Base-by-base conservation (phyloP, 1,140 invertebrate species). In the Saccostrea glomerata region DNA sequence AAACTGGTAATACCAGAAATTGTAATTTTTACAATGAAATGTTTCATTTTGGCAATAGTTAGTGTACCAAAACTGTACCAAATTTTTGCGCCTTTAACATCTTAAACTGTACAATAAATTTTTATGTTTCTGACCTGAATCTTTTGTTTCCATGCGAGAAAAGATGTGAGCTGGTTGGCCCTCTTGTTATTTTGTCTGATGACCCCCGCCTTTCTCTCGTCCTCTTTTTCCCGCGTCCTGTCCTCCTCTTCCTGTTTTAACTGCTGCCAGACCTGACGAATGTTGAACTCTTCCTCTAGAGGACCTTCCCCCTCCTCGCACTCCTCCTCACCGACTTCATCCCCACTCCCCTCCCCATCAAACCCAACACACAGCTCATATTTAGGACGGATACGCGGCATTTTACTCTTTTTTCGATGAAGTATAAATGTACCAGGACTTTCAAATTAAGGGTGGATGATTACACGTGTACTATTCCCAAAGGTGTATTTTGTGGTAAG, bases 311-410 rank as follows among this genome's bases (percentile, higher is more conserved):
- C 70, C 5, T 77, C 70, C 23, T 63, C 17, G n/a, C 58, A 63
- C 58, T 15, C 70, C 12, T 17, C 70, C 70, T 13, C 70, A 36
- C 15, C 70, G 2, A 13, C 70, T 25, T 36, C 70, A 36, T 77
- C 70, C 25, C 30, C 70, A 36, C 30, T 77, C 25, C 12, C 70
- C 13, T 73, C 66, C 70, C 36, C 70, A 30, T 77, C 70, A 77
- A 77, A 77, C 25, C 70, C 70, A 13, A 77, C 70, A 77, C 70
- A 77, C 25, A 77, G 11, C 11, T 77, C 70, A 25, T 77, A 77
- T 11, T 77, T 77, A 1, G 70, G 70, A 36, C 70, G 70, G 30
- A 77, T 25, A 77, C 70, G 70, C 70, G 70, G 70, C 70, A 77
- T 77, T 11, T 9, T 30, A 15, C 6, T 66, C 20, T 20, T 66